Percentiles rank a stretch among this genome's conserved stretches.
phyloP scores from a whole-genome alignment of 2,113 vertebrate species.

The Butorides virescens region DNA sequence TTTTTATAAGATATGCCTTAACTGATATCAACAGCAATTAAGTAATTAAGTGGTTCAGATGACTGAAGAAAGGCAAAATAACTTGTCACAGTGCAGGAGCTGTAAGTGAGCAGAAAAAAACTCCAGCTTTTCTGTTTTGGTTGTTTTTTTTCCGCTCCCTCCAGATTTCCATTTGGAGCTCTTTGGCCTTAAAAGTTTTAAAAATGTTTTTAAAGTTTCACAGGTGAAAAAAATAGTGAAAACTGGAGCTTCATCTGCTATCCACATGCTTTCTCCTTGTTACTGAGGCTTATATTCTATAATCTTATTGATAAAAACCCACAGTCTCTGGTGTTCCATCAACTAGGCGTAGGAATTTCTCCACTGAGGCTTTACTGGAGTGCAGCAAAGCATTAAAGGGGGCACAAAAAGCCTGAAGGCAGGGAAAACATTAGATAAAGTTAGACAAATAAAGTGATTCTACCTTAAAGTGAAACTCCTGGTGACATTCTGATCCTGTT shows the following conservation, averaged over 20 bases:
- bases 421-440: background rate
- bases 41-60: background rate
- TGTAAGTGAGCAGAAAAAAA: background rate
- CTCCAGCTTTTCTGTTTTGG: background rate
- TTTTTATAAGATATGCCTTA: background rate
- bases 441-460: background rate
- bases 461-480: background rate
- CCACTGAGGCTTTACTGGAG: background rate
- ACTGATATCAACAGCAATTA: background rate
- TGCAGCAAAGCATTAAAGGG: background rate
- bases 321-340: background rate
- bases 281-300: background rate
- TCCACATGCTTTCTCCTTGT: background rate
- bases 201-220: background rate
- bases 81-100: background rate
- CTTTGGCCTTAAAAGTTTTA: background rate
- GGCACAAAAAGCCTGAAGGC: background rate
- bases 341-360: background rate
- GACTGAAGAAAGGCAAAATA: background rate
- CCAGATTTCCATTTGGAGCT: background rate
- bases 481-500: background rate
- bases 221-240: background rate
- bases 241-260: background rate
- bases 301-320: background rate
- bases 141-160: rapidly evolving